Conservation (phyloP, 2,113 vertebrate genomes). For the Lepus americanus region DNA sequence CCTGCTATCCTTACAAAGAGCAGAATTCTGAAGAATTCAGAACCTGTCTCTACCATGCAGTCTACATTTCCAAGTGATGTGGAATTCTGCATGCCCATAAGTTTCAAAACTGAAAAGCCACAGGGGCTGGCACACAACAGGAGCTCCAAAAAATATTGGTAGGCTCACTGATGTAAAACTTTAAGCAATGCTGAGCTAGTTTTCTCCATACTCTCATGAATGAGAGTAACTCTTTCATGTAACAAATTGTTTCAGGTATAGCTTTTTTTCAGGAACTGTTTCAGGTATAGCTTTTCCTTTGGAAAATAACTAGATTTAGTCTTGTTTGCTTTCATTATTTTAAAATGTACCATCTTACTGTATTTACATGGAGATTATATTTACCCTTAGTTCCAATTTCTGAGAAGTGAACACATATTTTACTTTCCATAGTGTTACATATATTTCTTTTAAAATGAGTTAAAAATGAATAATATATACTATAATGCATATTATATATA, state of each 20-base stretch:
- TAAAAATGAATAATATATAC: neutral
- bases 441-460: neutral
- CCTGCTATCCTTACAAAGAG: neutral
- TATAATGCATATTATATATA: no score
- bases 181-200: neutral
- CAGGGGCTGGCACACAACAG: neutral
- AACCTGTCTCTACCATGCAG: neutral
- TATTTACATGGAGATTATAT: neutral
- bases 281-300: neutral
- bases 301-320: neutral
- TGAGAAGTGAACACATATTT: neutral
- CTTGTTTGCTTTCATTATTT: neutral
- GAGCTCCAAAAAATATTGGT: neutral
- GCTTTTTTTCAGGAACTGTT: neutral
- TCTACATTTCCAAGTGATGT: neutral
- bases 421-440: neutral
- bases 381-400: neutral
- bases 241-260: neutral
- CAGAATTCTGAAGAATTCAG: neutral
- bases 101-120: neutral
- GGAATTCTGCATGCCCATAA: neutral
- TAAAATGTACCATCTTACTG: neutral
- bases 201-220: neutral
- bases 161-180: neutral
- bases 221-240: neutral